phyloP scores from a whole-genome alignment of 2,113 vertebrate genomes.

The Colaptes auratus region DNA sequence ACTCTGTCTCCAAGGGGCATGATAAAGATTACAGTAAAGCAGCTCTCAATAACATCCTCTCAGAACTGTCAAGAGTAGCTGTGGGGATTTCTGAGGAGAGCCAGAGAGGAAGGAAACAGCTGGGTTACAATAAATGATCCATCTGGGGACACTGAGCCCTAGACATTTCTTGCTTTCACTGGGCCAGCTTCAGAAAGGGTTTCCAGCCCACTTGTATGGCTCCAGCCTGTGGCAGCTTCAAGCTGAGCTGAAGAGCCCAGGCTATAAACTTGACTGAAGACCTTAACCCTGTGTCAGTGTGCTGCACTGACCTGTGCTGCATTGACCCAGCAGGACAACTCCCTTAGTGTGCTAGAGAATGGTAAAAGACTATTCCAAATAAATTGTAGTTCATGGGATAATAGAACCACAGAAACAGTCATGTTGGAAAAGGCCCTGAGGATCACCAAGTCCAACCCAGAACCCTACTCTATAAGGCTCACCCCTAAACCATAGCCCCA shows the following conservation, averaged over 20 bases:
- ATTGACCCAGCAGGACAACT: not conserved
- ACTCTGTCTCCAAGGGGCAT: not conserved
- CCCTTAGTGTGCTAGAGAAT: not conserved
- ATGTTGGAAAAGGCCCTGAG: no score
- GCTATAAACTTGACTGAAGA: not conserved
- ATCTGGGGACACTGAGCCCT: not conserved
- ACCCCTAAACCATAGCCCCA: no score
- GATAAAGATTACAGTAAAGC: not conserved
- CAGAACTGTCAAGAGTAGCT: not conserved
- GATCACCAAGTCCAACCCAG: no score
- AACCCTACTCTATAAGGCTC: no score
- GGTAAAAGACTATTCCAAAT: no score
- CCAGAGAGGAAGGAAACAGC: not conserved
- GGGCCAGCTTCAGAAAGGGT: not conserved
- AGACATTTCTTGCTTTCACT: not conserved
- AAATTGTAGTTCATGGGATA: no score
- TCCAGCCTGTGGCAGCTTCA: not conserved
- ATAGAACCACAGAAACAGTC: no score
- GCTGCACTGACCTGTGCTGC: not conserved
- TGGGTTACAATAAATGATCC: not conserved
- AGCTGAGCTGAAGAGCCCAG: not conserved
- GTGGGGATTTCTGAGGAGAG: conserved; percentile 17
- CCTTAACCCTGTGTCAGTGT: not conserved
- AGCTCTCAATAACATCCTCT: not conserved
- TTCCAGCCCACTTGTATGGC: not conserved